Evolutionary conservation across 1,140 invertebrate species (phyloP), one percentile per base, ranked within the genome.

Genomic region (Danaus plexippus): DNA sequence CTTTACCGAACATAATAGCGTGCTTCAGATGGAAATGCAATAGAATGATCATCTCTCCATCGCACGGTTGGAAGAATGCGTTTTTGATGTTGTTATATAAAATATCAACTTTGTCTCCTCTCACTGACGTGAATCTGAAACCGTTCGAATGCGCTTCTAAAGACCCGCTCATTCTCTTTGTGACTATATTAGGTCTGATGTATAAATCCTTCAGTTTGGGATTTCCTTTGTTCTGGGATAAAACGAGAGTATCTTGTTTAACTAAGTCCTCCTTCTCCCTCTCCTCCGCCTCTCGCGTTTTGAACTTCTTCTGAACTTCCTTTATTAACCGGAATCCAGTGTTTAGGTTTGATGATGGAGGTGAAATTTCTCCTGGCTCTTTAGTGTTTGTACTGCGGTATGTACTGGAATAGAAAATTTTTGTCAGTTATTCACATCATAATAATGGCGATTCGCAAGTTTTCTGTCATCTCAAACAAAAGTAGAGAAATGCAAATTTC

Each of bases 51-150:
- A 99, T 99, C 89, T 99, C 98, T 57, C 96, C 95, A 87, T 99
- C 98, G 85, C 98, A 99, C 0, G 98, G 98, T 89, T 99, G 98
- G 87, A 99, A 99, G 88, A 99, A 98, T 7, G 98, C 98, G 85
- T 99, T 98, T 80, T 99, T 98, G 63, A 99, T 99, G 84, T 99
- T 99, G 88, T 99, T 99, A 77, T 99, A 99, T 12, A 99, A 88
- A 69, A 99, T 98, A 77, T 99, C 98, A 1, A 99, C 97, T 91
- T 99, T 99, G 75, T 99, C 98, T 9, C 98, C 98, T 68, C 98
- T 91, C 2, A 99, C 95, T 2, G 97, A 99, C 2, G 97, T 99
- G 75, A 99, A 99, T 13, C 98, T 92, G 76, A 99, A 99, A 51
- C 98, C 98, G 87, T 99, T 99, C 0, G 92, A 91, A 72, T 99